Percentiles rank a stretch among this genome's conserved stretches.
phyloP scores from a whole-genome alignment of 2,113 vertebrate genomes.

The Prunella fulvescens region DNA sequence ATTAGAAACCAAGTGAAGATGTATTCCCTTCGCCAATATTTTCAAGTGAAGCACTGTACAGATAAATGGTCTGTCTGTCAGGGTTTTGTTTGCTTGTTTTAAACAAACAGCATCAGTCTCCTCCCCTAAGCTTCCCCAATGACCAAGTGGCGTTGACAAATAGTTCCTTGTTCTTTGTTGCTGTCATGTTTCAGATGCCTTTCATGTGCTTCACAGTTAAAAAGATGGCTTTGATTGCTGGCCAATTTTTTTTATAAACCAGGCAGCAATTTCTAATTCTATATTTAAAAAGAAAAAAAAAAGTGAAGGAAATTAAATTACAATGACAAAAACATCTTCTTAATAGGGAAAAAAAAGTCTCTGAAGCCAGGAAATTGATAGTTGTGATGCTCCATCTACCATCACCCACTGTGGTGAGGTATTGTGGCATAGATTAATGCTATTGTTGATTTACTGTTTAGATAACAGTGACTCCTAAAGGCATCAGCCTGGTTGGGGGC shows the following conservation, averaged over 20 bases:
- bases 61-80: constrained; percentile 64
- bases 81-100: constrained; percentile 58
- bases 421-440: neutral
- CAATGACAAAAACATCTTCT: neutral
- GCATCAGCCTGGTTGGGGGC: neutral
- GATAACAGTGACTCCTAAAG: neutral
- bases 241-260: constrained; percentile 14
- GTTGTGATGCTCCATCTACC: neutral
- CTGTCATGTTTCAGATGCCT: constrained; percentile 27
- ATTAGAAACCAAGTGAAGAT: constrained; percentile 6
- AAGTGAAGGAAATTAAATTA: constrained; percentile 52
- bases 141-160: constrained; percentile 32
- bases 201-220: constrained; percentile 47
- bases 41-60: constrained; percentile 2
- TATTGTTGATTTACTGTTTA: neutral
- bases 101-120: constrained; percentile 53
- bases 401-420: neutral
- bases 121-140: constrained; percentile 55
- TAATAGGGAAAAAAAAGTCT: neutral
- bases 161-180: constrained; percentile 55
- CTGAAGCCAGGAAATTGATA: constrained; percentile 21
- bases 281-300: constrained; percentile 25
- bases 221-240: constrained; percentile 43
- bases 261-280: constrained; percentile 43
- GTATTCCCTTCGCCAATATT: neutral